Percentiles rank a stretch among this genome's conserved stretches.
Evolutionary conservation across 2,113 vertebrate genomes (phyloP).

Genomic region (Anhinga anhinga): DNA sequence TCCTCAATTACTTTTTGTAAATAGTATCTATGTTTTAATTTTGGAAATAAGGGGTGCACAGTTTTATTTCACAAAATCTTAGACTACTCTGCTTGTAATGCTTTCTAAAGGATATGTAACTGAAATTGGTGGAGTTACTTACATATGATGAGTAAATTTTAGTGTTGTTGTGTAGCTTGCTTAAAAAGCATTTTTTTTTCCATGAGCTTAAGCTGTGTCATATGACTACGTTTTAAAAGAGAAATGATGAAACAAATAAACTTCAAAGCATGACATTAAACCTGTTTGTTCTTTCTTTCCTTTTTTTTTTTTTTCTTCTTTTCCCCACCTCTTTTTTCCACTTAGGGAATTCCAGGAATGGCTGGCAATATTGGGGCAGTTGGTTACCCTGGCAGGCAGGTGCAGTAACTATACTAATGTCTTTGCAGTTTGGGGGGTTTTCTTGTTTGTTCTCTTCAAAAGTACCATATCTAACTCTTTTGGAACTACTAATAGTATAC

Average conservation of each 20-base stretch:
- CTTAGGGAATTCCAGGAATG: slow-evolving; percentile 87
- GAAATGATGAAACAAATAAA: background rate
- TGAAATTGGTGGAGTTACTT: background rate
- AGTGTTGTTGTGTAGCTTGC: background rate
- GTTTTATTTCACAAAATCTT: background rate
- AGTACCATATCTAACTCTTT: background rate
- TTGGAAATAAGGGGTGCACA: background rate
- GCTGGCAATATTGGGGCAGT: slow-evolving; percentile 82
- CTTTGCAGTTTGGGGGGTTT: background rate
- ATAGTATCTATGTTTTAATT: background rate
- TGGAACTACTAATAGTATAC: background rate
- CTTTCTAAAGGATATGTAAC: background rate
- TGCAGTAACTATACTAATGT: slow-evolving; percentile 89
- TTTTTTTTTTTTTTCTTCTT: too few species aligned
- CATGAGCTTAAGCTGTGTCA: background rate
- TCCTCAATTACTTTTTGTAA: background rate
- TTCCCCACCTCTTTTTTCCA: background rate
- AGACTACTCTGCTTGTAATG: background rate
- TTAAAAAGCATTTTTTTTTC: background rate
- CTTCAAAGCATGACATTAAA: background rate
- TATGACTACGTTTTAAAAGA: background rate
- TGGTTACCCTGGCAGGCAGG: slow-evolving; percentile 99
- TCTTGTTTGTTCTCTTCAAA: background rate
- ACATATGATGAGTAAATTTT: background rate
- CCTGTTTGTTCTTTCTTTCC: background rate